Evolutionary conservation across 1,140 invertebrate species (phyloP).

Genomic region (Stegodyphus mimosarum): DNA sequence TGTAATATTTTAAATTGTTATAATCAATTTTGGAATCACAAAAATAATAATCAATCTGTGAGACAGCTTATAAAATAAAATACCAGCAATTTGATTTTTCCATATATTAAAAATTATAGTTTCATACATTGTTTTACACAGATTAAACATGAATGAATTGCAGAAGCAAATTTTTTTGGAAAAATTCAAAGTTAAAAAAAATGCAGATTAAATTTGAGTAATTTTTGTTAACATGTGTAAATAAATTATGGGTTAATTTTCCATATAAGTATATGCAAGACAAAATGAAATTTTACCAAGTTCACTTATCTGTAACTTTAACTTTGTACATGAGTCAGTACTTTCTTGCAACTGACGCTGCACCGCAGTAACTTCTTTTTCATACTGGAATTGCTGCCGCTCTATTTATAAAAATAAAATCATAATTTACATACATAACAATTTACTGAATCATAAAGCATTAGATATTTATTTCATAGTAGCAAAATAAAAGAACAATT

Average conservation of each 20-base stretch:
- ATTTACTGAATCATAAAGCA: background rate
- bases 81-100: too few species aligned
- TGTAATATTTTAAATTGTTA: too few species aligned
- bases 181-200: too few species aligned
- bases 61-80: too few species aligned
- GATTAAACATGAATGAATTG: too few species aligned
- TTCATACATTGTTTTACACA: too few species aligned
- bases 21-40: too few species aligned
- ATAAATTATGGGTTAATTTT: background rate
- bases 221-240: too few species aligned
- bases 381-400: conserved; percentile 37
- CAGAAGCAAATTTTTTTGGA: too few species aligned
- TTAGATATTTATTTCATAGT: background rate
- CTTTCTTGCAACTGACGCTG: conserved; percentile 32
- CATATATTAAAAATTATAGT: too few species aligned
- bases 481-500: background rate
- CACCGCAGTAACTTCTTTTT: conserved; percentile 22
- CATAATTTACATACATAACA: background rate
- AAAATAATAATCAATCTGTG: too few species aligned
- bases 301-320: conserved; percentile 23
- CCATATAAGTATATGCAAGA: conserved; percentile 4
- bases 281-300: conserved; percentile 12
- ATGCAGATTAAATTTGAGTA: too few species aligned
- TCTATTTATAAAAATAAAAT: conserved; percentile 7
- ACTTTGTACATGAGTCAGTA: conserved; percentile 34